Evolutionary conservation across 2,888 invertebrate genomes (phyloP), one percentile per base, ranked within the genome.

Genomic region (Lydus trimaculatus): DNA sequence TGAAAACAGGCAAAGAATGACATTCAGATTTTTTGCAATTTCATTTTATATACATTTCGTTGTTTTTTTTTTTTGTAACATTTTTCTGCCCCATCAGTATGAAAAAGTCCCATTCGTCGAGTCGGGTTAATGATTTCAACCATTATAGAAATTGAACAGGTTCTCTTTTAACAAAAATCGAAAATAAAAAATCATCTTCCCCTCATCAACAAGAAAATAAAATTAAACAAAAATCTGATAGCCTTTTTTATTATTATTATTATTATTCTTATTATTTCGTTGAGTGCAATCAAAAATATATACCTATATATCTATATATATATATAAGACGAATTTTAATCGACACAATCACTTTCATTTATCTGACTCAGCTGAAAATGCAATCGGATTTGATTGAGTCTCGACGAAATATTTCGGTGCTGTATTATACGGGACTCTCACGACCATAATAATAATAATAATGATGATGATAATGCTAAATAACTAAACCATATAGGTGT

Each of bases 81-180:
- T 48, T 23, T 52, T 25, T 52, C 23, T 23, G 25, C 52, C 52
- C 23, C 52, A 25, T 52, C 52, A 52, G 6, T n/a, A 52, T 25
- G 52, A 52, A 23, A 52, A 52, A 52, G 25, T 25, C 23, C 23
- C 52, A 52, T 52, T 23, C 52, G 13, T n/a, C n/a, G 52, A 23
- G 4, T 25, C 52, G 11, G 23, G 52, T 59, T 64, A 60, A 67
- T 67, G 52, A 31, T 63, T 33, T 52, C 52, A 52, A 64, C 67
- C 64, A 64, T 67, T 67, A 67, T 56, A 52, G 25, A 62, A 52
- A 66, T 63, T 66, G 66, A 63, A 58, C 62, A 36, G 65, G 66
- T 66, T 63, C 62, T 52, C 25, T 52, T 52, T 52, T 52, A 23
- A 52, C 52, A 39, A 13, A 59, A 60, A 36, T 28, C 15, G 31